Evolutionary conservation across 1,140 invertebrate genomes (phyloP).

Genomic region (Lordiphosa clarofinis): DNA sequence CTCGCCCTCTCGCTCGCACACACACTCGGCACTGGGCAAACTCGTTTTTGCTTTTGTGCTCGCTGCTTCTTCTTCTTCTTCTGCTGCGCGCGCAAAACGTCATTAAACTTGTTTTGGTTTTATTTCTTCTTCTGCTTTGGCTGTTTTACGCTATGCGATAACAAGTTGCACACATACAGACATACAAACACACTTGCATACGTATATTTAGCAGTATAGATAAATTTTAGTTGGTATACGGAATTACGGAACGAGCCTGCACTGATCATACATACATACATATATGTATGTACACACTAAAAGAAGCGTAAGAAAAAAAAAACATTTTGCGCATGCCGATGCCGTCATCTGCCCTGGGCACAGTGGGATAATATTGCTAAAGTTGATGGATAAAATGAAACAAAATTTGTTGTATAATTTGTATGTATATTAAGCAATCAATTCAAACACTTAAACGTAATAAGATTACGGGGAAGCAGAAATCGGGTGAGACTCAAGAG

Average conservation of each 20-base stretch:
- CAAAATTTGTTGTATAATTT: too few relatives aligned
- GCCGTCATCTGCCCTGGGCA: conserved; percentile 52
- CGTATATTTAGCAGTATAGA: conserved; percentile 32
- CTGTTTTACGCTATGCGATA: conserved; percentile 72
- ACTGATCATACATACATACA: conserved; percentile 37
- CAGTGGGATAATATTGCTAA: conserved; percentile 30
- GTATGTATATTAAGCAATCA: too few relatives aligned
- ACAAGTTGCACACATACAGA: conserved; percentile 66
- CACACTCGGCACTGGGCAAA: conserved; percentile 20
- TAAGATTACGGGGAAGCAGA: too few relatives aligned
- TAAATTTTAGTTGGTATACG: conserved; percentile 56
- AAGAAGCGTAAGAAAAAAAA: conserved; percentile 23
- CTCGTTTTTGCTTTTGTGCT: conserved; percentile 33
- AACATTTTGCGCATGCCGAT: conserved; percentile 61
- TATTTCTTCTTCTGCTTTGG: conserved; percentile 56
- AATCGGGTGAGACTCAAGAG: too few relatives aligned
- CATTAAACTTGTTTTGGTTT: conserved; percentile 79
- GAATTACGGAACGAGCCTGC: conserved; percentile 43
- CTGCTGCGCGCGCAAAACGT: conserved; percentile 73
- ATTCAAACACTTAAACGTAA: too few relatives aligned
- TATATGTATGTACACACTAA: conserved; percentile 13
- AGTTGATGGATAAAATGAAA: neutral
- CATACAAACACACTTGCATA: conserved; percentile 3
- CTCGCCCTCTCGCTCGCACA: conserved; percentile 24
- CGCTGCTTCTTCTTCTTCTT: conserved; percentile 25